Percentiles rank a stretch among this genome's conserved stretches.
Evolutionary conservation across 2,888 invertebrate genomes (phyloP).

Genomic region (Tetrapedia diversipes): DNA sequence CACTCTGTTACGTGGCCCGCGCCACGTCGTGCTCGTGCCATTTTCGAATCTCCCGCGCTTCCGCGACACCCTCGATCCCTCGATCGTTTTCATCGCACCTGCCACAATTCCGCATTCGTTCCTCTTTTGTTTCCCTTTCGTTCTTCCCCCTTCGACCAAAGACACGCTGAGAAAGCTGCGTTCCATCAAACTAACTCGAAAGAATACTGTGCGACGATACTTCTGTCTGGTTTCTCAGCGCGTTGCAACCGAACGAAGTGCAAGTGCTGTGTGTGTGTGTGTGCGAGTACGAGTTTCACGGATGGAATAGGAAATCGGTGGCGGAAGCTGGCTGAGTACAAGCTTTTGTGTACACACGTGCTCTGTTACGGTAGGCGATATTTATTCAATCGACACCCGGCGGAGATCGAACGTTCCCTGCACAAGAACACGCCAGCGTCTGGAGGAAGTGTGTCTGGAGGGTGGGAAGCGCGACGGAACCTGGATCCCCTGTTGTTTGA

Average conservation of each 20-base stretch:
- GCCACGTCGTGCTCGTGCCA: background rate
- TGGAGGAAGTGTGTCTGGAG: too few species aligned
- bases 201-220: conserved; percentile 7
- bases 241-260: too few species aligned
- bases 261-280: too few species aligned
- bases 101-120: too few species aligned
- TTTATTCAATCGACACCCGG: conserved; percentile 7
- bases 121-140: too few species aligned
- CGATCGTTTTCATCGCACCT: too few species aligned
- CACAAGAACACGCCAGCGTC: background rate
- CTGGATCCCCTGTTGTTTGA: background rate
- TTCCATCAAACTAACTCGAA: too few species aligned
- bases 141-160: too few species aligned
- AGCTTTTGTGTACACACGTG: conserved; percentile 26
- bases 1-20: conserved; percentile 70
- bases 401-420: conserved; percentile 31
- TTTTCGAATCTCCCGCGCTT: conserved; percentile 42
- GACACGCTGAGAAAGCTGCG: too few species aligned
- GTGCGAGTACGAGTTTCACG: too few species aligned
- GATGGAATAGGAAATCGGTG: too few species aligned
- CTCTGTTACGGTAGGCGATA: conserved; percentile 18
- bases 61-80: background rate
- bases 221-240: background rate
- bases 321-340: background rate
- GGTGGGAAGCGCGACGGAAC: background rate